Evolutionary conservation across 2,797 vertebrate species (phyloP), one percentile per base, ranked within the genome.

Genomic region (Decapterus maruadsi): DNA sequence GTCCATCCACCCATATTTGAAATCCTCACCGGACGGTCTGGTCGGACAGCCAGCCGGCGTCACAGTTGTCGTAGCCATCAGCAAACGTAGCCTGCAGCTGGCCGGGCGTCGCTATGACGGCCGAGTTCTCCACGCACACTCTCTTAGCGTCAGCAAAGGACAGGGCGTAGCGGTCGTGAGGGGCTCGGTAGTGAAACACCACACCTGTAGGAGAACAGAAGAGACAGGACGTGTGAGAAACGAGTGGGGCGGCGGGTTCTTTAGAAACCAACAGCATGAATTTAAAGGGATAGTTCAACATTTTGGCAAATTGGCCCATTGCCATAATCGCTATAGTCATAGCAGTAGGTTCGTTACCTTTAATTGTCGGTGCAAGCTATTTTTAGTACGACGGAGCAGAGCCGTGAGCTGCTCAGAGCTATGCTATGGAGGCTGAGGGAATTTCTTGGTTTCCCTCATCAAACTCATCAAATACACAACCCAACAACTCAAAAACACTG

Each of bases 51-150:
- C 98, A 99, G 73, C 98, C 98, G 0, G 98, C 98, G 0, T 98
- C 98, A 0, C 98, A 99, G 90, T 99, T 98, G 90, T 99, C 97
- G 4, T 97, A 98, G 70, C 98, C 98, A 0, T 99, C 98, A 53
- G 96, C 96, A 1, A 98, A 99, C 38, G 98, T 96, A 1, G 96
- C 96, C 90, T 97, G 96, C 51, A 99, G 95, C 87, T 99, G 97
- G 16, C 90, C 91, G 0, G 97, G 96, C 0, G 95, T 94, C 0
- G 98, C 97, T 0, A 99, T 96, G 72, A 69, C 61, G 0, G 95
- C 98, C 0, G 96, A 97, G 91, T 97, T 98, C 86, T 96, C 95
- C 45, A 82, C 26, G 9, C 98, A 99, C 70, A 96, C 96, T 4
- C 92, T 94, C 72, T 92, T 94, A 20, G 97, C 98, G 0, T 96